Conservation (phyloP, 2,797 vertebrate species). For the Sebastes iracundus region DNA sequence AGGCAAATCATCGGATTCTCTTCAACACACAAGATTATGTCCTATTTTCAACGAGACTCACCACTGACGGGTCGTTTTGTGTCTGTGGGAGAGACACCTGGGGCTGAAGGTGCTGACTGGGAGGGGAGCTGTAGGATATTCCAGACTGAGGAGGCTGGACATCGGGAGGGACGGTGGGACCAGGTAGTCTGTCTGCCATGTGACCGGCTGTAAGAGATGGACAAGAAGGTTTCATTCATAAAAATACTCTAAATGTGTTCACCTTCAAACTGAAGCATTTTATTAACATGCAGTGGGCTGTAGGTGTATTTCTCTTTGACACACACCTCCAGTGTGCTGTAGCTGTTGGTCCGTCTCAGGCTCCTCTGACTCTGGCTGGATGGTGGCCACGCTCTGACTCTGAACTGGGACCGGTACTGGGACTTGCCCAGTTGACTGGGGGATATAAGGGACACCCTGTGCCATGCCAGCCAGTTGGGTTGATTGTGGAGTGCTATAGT, state of each 20-base stretch:
- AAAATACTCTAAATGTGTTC: neutral
- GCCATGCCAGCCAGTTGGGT: conserved; percentile 39
- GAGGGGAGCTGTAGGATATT: conserved; percentile 84
- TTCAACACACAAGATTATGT: neutral
- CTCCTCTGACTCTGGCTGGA: conserved; percentile 91
- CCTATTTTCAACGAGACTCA: conserved; percentile 78
- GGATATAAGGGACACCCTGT: conserved; percentile 61
- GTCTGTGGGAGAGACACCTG: conserved; percentile 74
- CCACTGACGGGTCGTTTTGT: conserved; percentile 80
- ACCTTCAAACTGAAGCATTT: neutral
- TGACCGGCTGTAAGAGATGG: conserved; percentile 77
- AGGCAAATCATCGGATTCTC: neutral
- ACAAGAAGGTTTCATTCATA: neutral
- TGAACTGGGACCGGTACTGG: conserved; percentile 55
- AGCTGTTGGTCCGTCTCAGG: conserved; percentile 91
- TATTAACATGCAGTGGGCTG: neutral
- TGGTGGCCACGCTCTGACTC: conserved; percentile 69
- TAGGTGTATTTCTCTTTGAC: neutral
- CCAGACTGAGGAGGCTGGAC: conserved; percentile 84
- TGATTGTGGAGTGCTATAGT: conserved; percentile 67
- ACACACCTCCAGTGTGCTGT: conserved; percentile 77
- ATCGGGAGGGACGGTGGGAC: conserved; percentile 86
- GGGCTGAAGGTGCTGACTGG: conserved; percentile 83
- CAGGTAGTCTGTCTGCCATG: conserved; percentile 85
- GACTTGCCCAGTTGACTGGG: conserved; percentile 62